A percentile compares a stretch with the other conserved stretches of the same genome.
These are phyloP conservation scores for Danaus melanippus DNA, from an alignment of 1,140 invertebrate genomes.

Conservation along the genomic window DNA sequence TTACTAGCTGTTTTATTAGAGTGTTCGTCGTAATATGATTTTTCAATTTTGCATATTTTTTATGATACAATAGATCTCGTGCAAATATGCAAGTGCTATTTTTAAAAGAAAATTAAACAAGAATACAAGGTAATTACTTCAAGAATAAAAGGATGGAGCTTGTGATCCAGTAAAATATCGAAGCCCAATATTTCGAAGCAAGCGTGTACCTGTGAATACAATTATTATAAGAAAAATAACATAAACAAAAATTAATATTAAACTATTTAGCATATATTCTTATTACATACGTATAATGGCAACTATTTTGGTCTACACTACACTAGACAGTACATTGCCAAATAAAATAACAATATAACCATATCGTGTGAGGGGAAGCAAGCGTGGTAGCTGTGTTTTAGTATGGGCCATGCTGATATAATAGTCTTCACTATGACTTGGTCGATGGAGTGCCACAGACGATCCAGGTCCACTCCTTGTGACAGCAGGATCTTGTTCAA, in stretches of 20 bases:
- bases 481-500: conserved; percentile 81
- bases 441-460: conserved; percentile 87
- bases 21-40: not conserved
- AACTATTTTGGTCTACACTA: not conserved
- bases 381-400: conserved; percentile 90
- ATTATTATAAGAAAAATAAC: conserved; percentile 9
- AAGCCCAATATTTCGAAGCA: conserved; percentile 94
- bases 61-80: not conserved
- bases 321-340: not conserved
- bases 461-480: conserved; percentile 81
- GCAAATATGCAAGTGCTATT: no score
- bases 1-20: no score
- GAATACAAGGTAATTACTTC: conserved; percentile 74
- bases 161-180: conserved; percentile 88
- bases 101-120: not conserved
- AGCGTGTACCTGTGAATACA: conserved; percentile 75
- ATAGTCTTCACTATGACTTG: conserved; percentile 93
- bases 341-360: conserved; percentile 35
- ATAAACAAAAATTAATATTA: not conserved
- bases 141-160: conserved; percentile 87
- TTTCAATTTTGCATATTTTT: not conserved
- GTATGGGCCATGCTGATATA: conserved; percentile 85
- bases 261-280: no score
- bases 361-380: conserved; percentile 90
- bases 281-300: no score